Conservation (phyloP, 1,140 invertebrate species). For the Hormaphis cornu region DNA sequence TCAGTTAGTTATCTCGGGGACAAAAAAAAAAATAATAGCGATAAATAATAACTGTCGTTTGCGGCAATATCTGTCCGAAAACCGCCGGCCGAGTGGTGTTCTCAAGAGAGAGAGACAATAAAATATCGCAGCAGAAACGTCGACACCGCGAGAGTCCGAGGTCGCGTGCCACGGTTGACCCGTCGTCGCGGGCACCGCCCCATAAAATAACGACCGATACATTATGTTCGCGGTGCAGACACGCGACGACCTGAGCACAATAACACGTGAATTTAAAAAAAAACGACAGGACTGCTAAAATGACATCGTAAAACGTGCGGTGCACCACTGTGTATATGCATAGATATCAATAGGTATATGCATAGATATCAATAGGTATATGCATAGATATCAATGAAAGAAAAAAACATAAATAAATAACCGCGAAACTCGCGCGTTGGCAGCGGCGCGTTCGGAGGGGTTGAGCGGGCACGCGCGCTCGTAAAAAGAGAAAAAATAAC, state of each 20-base stretch:
- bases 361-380: too few species aligned
- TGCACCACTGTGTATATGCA: too few species aligned
- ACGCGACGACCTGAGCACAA: background rate
- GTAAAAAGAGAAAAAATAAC: too few species aligned
- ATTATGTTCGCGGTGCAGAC: background rate
- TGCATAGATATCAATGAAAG: too few species aligned
- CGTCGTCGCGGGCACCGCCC: background rate
- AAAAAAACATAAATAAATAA: too few species aligned
- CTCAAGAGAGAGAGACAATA: too few species aligned
- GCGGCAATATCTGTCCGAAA: too few species aligned
- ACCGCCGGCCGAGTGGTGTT: too few species aligned
- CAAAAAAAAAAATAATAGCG: background rate
- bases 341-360: too few species aligned
- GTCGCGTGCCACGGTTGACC: background rate
- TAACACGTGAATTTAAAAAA: background rate
- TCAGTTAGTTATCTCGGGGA: slow-evolving; percentile 15
- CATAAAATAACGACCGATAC: background rate
- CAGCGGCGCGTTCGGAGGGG: background rate
- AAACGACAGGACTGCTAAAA: background rate
- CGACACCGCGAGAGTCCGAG: background rate
- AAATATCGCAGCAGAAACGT: too few species aligned
- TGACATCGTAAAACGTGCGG: background rate
- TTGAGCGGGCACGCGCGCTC: background rate
- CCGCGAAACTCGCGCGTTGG: background rate
- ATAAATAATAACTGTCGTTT: too few species aligned